Base-by-base conservation (phyloP, 2,797 vertebrate genomes). In the Etheostoma nigrum region DNA sequence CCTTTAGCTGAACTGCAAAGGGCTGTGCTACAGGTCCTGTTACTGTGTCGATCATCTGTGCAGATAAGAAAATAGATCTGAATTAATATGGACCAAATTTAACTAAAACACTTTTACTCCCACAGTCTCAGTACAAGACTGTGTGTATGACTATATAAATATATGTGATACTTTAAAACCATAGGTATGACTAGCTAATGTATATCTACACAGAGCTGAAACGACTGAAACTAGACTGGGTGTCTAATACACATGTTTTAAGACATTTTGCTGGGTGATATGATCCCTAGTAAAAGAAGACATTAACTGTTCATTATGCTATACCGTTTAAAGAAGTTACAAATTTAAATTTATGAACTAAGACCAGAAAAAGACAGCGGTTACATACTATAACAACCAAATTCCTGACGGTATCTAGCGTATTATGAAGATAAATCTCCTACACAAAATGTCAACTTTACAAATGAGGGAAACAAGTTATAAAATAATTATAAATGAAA, bases 41-140 rank as follows among this genome's bases (percentile, higher is more conserved):
- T 51, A 94, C 91, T 13, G 94, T 93, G 55, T 97, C 97, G 82
- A 97, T 96, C 98, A 99, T 99, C 98, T 99, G 81, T 42, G 74
- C 48, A 64, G 6, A 59, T 0, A 25, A 21, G 6, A 40, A 11
- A 84, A 54, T 0, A 49, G 6, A 75, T 12, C 13, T 73, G 3
- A 86, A 11, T 27, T 21, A 14, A 61, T 7, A 25, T 16, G 0
- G 15, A 23, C 14, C 27, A 11, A n/a, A 47, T 16, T 1, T 15
- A 36, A 64, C 25, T 19, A 5, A 27, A 74, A 27, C 2, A 11
- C 13, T 47, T 25, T 25, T 6, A 72, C 19, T 33, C 5, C 0
- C 51, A 42, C 51, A 42, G 9, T 44, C 15, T 18, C 16, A 63
- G 23, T 23, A 45, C 16, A 25, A 25, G 6, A 44, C 1, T 51